These are phyloP conservation scores for Cyanoramphus novaezelandiae DNA, from an alignment of 2,113 vertebrate genomes.

Conservation along the genomic window DNA sequence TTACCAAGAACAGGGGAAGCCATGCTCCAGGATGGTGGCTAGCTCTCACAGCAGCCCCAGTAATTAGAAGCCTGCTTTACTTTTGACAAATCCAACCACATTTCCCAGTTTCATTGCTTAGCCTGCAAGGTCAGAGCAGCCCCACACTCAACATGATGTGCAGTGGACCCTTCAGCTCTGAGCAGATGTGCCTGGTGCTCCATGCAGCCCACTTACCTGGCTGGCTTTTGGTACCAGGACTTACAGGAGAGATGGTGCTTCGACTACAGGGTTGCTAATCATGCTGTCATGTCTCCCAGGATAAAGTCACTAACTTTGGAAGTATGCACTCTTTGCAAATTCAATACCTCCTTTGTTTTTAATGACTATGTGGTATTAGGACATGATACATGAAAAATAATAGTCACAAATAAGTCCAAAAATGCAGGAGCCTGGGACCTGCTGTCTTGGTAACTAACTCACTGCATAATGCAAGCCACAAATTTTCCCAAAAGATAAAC, in stretches of 20 bases:
- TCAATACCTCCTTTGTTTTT: not conserved
- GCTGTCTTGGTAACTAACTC: not conserved
- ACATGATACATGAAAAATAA: not conserved
- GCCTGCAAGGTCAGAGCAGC: not conserved
- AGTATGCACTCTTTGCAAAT: not conserved
- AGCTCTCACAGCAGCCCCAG: not conserved
- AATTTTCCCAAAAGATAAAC: not conserved
- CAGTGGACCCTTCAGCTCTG: fast-evolving
- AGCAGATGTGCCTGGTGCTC: not conserved
- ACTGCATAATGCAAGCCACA: not conserved
- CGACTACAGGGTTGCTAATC: not conserved
- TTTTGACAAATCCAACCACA: not conserved
- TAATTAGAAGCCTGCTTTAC: not conserved
- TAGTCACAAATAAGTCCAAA: not conserved
- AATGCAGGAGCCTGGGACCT: not conserved
- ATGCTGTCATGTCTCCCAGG: not conserved
- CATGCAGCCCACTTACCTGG: not conserved
- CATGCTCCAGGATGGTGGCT: fast-evolving
- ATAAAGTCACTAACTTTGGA: not conserved
- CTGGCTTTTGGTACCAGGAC: fast-evolving
- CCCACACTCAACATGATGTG: fast-evolving
- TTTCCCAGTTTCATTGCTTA: not conserved
- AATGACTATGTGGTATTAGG: not conserved
- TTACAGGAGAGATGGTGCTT: not conserved
- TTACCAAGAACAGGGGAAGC: not conserved